Percentiles rank a stretch among this genome's conserved stretches.
These are phyloP conservation scores for Macrophya annulata DNA, from an alignment of 2,888 invertebrate genomes.

Conservation along the genomic window DNA sequence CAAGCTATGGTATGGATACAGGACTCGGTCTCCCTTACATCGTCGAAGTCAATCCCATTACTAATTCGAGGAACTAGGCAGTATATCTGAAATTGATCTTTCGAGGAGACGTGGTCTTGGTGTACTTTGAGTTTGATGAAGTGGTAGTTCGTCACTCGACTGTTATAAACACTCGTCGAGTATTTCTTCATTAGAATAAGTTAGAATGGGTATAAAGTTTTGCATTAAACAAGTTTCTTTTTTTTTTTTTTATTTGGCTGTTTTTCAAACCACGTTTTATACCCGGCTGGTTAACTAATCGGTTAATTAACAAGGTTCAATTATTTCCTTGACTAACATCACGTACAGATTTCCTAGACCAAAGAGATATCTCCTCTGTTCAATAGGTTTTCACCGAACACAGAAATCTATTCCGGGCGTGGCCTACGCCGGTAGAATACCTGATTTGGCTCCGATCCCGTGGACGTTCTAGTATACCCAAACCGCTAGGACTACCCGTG, in stretches of 20 bases:
- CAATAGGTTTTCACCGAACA: conserved; percentile 50
- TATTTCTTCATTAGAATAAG: not conserved
- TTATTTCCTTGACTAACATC: conserved; percentile 41
- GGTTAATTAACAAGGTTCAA: conserved; percentile 38
- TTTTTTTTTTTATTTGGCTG: too few species aligned
- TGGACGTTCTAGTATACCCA: conserved; percentile 51
- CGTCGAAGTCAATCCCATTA: conserved; percentile 20
- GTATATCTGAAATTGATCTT: conserved; percentile 41
- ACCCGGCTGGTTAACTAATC: not conserved
- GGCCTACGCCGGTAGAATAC: conserved; percentile 72
- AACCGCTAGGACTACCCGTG: conserved; percentile 47
- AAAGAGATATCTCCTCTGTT: conserved; percentile 37
- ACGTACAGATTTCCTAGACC: conserved; percentile 44
- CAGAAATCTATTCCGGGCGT: conserved; percentile 53
- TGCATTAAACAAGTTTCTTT: not conserved
- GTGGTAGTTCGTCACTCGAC: not conserved
- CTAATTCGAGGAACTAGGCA: conserved; percentile 14
- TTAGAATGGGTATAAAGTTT: not conserved
- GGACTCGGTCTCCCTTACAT: not conserved
- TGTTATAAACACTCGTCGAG: not conserved
- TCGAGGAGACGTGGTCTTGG: conserved; percentile 21
- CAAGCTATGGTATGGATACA: not conserved
- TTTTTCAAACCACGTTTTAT: not conserved
- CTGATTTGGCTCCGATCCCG: conserved; percentile 51
- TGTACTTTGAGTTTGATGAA: conserved; percentile 17